Conservation (phyloP, 2,888 invertebrate species). For the Disparrhopalites patrizii region DNA sequence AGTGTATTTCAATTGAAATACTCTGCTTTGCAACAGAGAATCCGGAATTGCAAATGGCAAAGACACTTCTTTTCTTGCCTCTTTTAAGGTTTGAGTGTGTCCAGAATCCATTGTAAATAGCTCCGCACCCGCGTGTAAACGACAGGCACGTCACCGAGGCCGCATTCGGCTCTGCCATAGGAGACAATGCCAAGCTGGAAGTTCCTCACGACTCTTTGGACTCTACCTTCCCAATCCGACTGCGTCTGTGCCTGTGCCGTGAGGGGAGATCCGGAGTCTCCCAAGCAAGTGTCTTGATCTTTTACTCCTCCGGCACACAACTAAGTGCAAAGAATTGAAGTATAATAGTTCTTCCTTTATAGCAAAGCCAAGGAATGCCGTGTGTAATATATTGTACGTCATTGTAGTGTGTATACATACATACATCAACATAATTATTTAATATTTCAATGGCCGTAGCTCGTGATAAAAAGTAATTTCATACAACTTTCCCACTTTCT, state of each 20-base stretch:
- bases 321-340: no score
- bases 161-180: slow-evolving; percentile 48
- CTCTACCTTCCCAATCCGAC: slow-evolving; percentile 18
- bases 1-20: no score
- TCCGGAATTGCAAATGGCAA: no score
- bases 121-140: slow-evolving; percentile 49
- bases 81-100: slow-evolving; percentile 22
- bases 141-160: slow-evolving; percentile 45
- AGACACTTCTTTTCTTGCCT: background rate
- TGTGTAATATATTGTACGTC: no score
- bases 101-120: slow-evolving; percentile 49
- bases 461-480: no score
- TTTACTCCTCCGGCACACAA: slow-evolving; percentile 47
- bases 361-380: background rate
- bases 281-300: slow-evolving; percentile 48
- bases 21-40: no score
- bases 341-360: slow-evolving; percentile 3
- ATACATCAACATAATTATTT: no score
- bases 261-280: slow-evolving; percentile 42
- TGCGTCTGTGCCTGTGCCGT: slow-evolving; percentile 16
- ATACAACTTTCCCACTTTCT: no score
- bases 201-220: slow-evolving; percentile 19
- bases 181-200: slow-evolving; percentile 49
- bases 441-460: no score
- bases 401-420: no score